These are phyloP conservation scores for Atrichornis clamosus DNA, from an alignment of 2,113 vertebrate species.

Conservation along the genomic window DNA sequence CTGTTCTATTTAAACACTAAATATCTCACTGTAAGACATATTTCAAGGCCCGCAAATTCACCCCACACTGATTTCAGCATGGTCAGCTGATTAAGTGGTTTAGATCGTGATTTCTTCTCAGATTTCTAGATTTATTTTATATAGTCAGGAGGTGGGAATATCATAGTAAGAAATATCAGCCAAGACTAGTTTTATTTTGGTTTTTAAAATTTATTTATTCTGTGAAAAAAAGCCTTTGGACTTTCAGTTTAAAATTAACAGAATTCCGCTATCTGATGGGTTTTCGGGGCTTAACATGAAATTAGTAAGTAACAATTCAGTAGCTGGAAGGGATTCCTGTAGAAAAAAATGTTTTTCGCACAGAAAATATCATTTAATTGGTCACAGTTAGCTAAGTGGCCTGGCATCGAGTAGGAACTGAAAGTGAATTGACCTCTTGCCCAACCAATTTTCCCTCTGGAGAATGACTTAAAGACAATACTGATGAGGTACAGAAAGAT, in stretches of 20 bases:
- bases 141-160: background rate
- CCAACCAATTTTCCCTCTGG: constrained; percentile 6
- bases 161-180: background rate
- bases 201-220: background rate
- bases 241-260: background rate
- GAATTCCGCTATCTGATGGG: background rate
- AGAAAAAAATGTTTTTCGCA: background rate
- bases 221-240: background rate
- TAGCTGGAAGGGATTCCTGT: background rate
- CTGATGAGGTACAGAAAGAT: constrained; percentile 14
- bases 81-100: background rate
- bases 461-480: constrained; percentile 5
- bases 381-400: background rate
- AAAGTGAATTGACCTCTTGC: constrained; percentile 13
- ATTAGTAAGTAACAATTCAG: background rate
- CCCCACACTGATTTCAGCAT: background rate
- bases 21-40: background rate
- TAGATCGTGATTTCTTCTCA: background rate
- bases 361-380: background rate
- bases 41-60: background rate
- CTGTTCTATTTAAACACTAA: background rate
- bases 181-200: background rate
- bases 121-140: background rate
- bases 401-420: background rate
- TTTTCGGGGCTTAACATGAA: background rate